Evolutionary conservation across 2,888 invertebrate species (phyloP).

Genomic region (Panopea generosa): DNA sequence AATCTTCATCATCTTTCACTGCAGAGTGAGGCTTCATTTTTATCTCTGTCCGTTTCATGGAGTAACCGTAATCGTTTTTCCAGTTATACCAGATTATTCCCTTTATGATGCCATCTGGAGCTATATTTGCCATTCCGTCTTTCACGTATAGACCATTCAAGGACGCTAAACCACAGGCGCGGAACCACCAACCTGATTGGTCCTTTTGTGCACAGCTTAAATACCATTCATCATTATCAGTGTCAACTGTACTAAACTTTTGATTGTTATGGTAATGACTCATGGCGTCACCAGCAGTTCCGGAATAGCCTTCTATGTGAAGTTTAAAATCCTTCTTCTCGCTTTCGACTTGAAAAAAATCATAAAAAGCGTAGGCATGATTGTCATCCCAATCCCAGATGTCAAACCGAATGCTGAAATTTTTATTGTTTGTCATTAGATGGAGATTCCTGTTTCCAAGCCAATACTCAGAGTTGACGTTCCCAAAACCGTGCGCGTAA

Average conservation of each 20-base stretch:
- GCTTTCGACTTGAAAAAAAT: conserved; percentile 89
- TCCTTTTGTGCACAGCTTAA: conserved; percentile 77
- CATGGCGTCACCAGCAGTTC: conserved; percentile 95
- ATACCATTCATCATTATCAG: conserved; percentile 90
- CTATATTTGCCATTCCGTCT: conserved; percentile 55
- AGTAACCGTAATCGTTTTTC: conserved; percentile 74
- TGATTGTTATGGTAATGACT: conserved; percentile 94
- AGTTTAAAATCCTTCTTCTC: conserved; percentile 91
- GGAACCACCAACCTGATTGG: conserved; percentile 81
- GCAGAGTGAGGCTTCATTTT: conserved; percentile 73
- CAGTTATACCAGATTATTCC: conserved; percentile 79
- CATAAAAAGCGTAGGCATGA: conserved; percentile 92
- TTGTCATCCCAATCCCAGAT: conserved; percentile 94
- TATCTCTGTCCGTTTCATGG: conserved; percentile 74
- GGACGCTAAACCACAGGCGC: conserved; percentile 76
- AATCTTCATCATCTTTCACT: conserved; percentile 59
- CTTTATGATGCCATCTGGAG: conserved; percentile 73
- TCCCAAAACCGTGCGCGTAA: conserved; percentile 93
- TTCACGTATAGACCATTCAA: conserved; percentile 75
- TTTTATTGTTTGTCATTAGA: conserved; percentile 87
- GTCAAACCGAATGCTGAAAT: conserved; percentile 89
- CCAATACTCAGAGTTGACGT: conserved; percentile 92
- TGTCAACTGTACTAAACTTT: conserved; percentile 95
- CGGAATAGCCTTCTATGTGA: conserved; percentile 89
- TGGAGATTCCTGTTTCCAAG: conserved; percentile 94